Conservation (phyloP, 1,140 invertebrate genomes). For the Zaprionus ghesquierei region DNA sequence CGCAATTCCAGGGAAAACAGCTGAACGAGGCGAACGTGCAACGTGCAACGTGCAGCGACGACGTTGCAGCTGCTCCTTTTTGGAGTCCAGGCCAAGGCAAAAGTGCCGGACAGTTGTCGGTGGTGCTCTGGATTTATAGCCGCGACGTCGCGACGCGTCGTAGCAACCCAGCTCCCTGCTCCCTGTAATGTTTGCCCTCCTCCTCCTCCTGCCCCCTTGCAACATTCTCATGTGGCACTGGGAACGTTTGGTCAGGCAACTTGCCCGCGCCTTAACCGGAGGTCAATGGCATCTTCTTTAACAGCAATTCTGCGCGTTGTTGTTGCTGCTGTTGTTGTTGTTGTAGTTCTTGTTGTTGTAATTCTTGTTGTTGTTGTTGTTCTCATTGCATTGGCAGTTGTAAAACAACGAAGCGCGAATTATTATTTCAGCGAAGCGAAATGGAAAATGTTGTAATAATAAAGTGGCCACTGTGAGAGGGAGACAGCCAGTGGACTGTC, state of each 20-base stretch:
- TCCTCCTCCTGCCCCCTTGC: background rate
- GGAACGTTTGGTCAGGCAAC: conserved; percentile 16
- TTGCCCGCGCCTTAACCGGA: conserved; percentile 16
- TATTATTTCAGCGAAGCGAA: conserved; percentile 77
- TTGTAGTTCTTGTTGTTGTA: background rate
- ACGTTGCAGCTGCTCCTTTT: conserved; percentile 4
- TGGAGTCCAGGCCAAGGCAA: conserved; percentile 70
- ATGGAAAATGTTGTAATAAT: conserved; percentile 78
- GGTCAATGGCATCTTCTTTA: conserved; percentile 46
- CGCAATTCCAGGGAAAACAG: conserved; percentile 71
- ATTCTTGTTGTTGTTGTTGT: conserved; percentile 26
- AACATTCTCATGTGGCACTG: background rate
- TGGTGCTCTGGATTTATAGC: conserved; percentile 74
- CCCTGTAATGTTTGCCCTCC: too few relatives aligned
- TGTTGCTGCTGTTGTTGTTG: conserved; percentile 25
- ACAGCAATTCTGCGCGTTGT: conserved; percentile 17
- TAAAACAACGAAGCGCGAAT: conserved; percentile 74
- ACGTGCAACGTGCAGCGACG: too few relatives aligned
- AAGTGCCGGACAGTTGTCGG: conserved; percentile 52
- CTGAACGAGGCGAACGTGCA: conserved; percentile 51
- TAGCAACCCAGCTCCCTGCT: background rate
- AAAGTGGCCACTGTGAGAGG: conserved; percentile 47
- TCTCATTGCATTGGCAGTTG: conserved; percentile 41
- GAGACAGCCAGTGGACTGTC: conserved; percentile 14
- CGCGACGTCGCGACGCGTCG: conserved; percentile 28